A percentile compares a stretch with the other conserved stretches of the same genome.
Conservation (phyloP, 2,888 invertebrate species). For the Litoditis marina region DNA sequence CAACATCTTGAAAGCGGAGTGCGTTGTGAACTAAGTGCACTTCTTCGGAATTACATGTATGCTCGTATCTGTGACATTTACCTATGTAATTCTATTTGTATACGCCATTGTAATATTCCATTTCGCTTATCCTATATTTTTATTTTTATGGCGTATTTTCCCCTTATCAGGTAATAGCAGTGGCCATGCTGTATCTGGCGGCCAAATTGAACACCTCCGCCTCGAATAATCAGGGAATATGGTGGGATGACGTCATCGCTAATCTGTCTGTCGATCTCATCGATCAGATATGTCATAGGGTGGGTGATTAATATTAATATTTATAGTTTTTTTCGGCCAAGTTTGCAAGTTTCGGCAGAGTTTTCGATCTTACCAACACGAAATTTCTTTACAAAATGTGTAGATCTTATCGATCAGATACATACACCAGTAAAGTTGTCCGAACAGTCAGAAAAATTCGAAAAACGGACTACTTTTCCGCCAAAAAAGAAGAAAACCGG, state of each 20-base stretch:
- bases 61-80: too few relatives aligned
- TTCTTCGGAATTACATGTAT: neutral
- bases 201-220: slow-evolving; percentile 90
- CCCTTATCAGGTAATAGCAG: slow-evolving; percentile 73
- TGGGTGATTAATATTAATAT: slow-evolving; percentile 12
- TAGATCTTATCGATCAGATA: too few relatives aligned
- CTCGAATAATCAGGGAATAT: slow-evolving; percentile 67
- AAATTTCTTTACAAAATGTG: too few relatives aligned
- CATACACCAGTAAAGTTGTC: too few relatives aligned
- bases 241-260: slow-evolving; percentile 98
- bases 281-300: slow-evolving; percentile 68
- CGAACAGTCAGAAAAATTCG: too few relatives aligned
- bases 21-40: too few relatives aligned
- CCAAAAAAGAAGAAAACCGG: too few relatives aligned
- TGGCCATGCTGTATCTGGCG: slow-evolving; percentile 92
- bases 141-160: neutral
- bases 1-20: too few relatives aligned
- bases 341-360: too few relatives aligned
- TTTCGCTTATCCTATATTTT: slow-evolving; percentile 1
- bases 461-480: too few relatives aligned
- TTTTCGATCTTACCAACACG: too few relatives aligned
- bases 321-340: neutral
- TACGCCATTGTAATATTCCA: neutral
- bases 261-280: slow-evolving; percentile 88
- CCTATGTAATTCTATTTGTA: too few relatives aligned